Percentiles rank a stretch among this genome's conserved stretches.
Evolutionary conservation across 2,888 invertebrate species (phyloP).

Genomic region (Drosophila helvetica): DNA sequence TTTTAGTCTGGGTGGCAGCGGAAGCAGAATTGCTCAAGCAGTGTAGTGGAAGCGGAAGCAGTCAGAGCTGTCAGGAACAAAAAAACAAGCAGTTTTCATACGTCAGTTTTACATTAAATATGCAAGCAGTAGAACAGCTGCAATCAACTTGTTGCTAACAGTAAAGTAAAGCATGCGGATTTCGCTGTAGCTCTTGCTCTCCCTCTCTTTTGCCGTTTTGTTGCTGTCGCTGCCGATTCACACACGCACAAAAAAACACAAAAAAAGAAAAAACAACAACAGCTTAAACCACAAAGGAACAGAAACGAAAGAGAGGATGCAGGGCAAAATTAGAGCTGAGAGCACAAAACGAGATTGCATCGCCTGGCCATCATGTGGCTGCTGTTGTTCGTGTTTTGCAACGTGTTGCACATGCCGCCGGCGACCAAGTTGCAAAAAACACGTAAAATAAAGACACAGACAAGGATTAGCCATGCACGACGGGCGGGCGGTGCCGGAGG

Average conservation of each 20-base stretch:
- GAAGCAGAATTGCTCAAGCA: no score
- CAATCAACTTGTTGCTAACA: background rate
- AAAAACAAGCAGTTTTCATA: no score
- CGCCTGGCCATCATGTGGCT: conserved; percentile 11
- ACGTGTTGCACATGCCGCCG: conserved; percentile 69
- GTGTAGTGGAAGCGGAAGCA: no score
- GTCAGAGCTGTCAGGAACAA: no score
- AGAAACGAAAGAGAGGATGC: background rate
- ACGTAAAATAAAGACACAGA: conserved; percentile 33
- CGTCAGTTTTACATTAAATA: background rate
- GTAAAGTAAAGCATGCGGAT: background rate
- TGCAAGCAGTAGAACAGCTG: background rate
- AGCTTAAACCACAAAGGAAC: background rate
- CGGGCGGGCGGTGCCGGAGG: conserved; percentile 39
- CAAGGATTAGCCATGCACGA: conserved; percentile 67
- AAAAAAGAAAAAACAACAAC: background rate
- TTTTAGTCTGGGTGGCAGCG: no score
- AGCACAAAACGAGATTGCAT: conserved; percentile 3
- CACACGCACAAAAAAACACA: background rate
- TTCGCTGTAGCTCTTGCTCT: background rate
- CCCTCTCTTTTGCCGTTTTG: background rate
- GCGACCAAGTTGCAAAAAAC: conserved; percentile 27
- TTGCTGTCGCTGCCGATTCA: background rate
- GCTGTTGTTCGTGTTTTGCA: conserved; percentile 38
- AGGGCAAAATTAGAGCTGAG: conserved; percentile 1